A percentile compares a stretch with the other conserved stretches of the same genome.
These are phyloP conservation scores for Eugnorisma glareosa DNA, from an alignment of 2,888 invertebrate species.

Conservation along the genomic window DNA sequence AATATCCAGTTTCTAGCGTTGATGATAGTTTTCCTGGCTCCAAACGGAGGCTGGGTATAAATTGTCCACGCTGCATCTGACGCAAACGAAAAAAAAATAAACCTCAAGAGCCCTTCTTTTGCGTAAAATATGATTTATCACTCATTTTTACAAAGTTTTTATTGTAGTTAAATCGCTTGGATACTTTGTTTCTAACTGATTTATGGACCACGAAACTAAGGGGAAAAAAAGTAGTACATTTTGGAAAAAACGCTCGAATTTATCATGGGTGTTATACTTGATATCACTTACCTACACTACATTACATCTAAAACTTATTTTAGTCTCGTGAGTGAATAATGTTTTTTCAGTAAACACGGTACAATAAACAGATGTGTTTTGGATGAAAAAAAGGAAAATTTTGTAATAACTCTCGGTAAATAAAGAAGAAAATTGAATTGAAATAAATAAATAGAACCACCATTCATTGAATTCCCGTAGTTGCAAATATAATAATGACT, in stretches of 20 bases:
- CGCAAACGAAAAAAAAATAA: conserved; percentile 66
- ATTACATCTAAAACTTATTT: background rate
- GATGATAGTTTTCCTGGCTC: conserved; percentile 63
- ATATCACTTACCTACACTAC: background rate
- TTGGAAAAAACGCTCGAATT: background rate
- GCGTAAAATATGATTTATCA: conserved; percentile 68
- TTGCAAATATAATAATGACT: background rate
- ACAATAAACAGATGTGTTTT: background rate
- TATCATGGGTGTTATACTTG: background rate
- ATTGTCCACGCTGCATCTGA: conserved; percentile 76
- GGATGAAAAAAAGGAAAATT: no score
- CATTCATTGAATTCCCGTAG: background rate
- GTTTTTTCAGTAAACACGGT: background rate
- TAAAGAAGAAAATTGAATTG: no score
- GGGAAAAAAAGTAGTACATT: background rate
- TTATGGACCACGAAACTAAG: background rate
- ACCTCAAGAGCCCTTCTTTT: conserved; percentile 57
- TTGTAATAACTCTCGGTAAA: background rate
- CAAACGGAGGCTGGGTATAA: conserved; percentile 61
- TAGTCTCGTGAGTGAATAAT: background rate
- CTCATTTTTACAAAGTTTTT: conserved; percentile 43
- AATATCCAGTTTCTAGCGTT: no score
- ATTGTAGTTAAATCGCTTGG: conserved; percentile 42
- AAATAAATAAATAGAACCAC: background rate
- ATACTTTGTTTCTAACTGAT: conserved; percentile 30